Percentiles rank a stretch among this genome's conserved stretches.
Evolutionary conservation across 2,113 vertebrate species (phyloP).

Genomic region (Chloebia gouldiae): DNA sequence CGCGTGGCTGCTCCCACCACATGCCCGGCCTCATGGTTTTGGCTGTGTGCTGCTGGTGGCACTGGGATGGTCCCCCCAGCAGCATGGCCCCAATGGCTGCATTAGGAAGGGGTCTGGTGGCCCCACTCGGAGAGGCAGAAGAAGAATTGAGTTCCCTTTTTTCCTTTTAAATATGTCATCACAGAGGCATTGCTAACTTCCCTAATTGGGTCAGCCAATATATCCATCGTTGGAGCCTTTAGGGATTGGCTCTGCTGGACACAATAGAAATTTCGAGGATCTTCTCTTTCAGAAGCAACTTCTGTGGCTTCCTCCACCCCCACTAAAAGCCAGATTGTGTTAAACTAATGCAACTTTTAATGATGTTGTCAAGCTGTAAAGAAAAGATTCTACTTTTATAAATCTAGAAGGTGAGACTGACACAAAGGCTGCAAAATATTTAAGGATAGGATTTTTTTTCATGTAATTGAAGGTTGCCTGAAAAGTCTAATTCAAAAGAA

Average conservation of each 20-base stretch:
- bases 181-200: not conserved
- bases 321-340: not conserved
- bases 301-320: not conserved
- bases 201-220: not conserved
- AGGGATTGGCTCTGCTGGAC: not conserved
- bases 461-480: slow-evolving; percentile 16
- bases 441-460: not conserved
- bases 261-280: not conserved
- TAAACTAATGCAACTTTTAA: not conserved
- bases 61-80: no score
- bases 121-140: not conserved
- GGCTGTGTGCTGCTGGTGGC: fast-evolving
- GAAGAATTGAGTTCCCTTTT: not conserved
- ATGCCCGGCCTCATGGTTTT: fast-evolving
- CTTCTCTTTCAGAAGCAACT: not conserved
- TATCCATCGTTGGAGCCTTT: not conserved
- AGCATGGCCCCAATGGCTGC: fast-evolving
- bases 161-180: not conserved
- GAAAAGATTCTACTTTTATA: not conserved
- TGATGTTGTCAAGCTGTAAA: not conserved
- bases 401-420: not conserved
- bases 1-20: not conserved
- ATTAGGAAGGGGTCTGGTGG: not conserved
- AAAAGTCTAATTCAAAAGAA: not conserved
- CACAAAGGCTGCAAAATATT: not conserved